Percentiles rank a stretch among this genome's conserved stretches.
Conservation (phyloP, 35 echinoderm and acorn worm species). For the Eucidaris tribuloides region DNA sequence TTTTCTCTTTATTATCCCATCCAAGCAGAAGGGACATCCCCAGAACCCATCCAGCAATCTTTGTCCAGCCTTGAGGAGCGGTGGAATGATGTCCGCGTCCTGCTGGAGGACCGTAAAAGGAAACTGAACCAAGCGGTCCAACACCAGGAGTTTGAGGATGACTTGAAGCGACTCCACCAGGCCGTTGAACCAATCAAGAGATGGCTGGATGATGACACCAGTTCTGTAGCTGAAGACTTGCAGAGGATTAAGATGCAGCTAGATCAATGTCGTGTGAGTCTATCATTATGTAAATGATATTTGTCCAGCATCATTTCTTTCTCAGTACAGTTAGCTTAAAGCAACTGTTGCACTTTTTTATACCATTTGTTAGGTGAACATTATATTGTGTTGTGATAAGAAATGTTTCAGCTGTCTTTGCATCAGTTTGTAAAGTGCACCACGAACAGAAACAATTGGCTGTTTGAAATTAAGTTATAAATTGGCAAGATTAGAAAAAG, state of each 20-base stretch:
- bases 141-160: slow-evolving; percentile 71
- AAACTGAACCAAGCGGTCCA: slow-evolving; percentile 75
- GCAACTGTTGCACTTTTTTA: too few relatives aligned
- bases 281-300: neutral
- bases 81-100: slow-evolving; percentile 71
- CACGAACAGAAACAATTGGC: too few relatives aligned
- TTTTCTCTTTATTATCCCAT: neutral
- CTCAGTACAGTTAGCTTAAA: too few relatives aligned
- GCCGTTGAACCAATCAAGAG: slow-evolving; percentile 42
- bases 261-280: slow-evolving; percentile 88
- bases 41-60: slow-evolving; percentile 68
- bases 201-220: slow-evolving; percentile 68
- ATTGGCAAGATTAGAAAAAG: too few relatives aligned
- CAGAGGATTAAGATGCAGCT: slow-evolving; percentile 72
- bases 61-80: slow-evolving; percentile 74
- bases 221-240: slow-evolving; percentile 42
- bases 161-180: slow-evolving; percentile 64
- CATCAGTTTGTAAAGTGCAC: too few relatives aligned
- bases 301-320: too few relatives aligned
- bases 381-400: too few relatives aligned
- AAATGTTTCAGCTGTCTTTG: too few relatives aligned
- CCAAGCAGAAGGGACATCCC: slow-evolving; percentile 54
- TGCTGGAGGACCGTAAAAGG: slow-evolving; percentile 78
- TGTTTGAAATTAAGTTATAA: too few relatives aligned
- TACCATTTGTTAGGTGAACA: too few relatives aligned